phyloP scores from a whole-genome alignment of 2,888 invertebrate genomes.

The Acrobasis suavella region DNA sequence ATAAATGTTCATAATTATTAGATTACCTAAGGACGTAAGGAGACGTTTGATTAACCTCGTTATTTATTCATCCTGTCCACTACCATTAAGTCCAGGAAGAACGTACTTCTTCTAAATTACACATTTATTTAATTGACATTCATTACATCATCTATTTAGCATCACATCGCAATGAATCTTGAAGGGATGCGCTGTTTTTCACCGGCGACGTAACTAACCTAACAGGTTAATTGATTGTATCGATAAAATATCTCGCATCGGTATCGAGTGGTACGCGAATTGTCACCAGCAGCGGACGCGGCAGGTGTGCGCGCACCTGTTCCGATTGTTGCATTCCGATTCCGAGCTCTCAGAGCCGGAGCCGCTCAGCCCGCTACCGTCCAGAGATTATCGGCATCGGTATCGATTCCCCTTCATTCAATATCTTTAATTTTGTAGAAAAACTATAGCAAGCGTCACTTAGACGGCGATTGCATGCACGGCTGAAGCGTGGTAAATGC shows the following conservation, averaged over 20 bases:
- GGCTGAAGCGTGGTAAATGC: constrained; percentile 15
- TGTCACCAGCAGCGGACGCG: constrained; percentile 39
- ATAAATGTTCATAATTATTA: background rate
- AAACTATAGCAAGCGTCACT: constrained; percentile 16
- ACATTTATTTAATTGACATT: constrained; percentile 20
- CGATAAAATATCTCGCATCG: constrained; percentile 27
- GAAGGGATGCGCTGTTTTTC: constrained; percentile 21
- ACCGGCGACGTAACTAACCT: constrained; percentile 15
- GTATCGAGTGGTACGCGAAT: constrained; percentile 42
- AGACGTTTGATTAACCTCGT: constrained; percentile 3
- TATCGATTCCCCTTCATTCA: constrained; percentile 53
- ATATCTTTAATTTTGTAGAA: constrained; percentile 28
- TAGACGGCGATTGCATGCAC: constrained; percentile 13
- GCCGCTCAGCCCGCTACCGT: constrained; percentile 22
- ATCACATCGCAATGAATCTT: constrained; percentile 15
- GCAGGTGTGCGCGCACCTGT: constrained; percentile 76
- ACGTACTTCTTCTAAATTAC: constrained; percentile 10
- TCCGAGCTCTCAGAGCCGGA: constrained; percentile 43
- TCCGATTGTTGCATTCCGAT: constrained; percentile 60
- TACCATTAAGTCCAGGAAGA: constrained; percentile 14
- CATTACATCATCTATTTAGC: constrained; percentile 16
- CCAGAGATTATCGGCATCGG: constrained; percentile 50
- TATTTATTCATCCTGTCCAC: constrained; percentile 15
- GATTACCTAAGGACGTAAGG: no score
- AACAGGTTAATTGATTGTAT: constrained; percentile 21